These are phyloP conservation scores for Centroberyx gerrardi DNA, from an alignment of 2,797 vertebrate species.

Conservation along the genomic window DNA sequence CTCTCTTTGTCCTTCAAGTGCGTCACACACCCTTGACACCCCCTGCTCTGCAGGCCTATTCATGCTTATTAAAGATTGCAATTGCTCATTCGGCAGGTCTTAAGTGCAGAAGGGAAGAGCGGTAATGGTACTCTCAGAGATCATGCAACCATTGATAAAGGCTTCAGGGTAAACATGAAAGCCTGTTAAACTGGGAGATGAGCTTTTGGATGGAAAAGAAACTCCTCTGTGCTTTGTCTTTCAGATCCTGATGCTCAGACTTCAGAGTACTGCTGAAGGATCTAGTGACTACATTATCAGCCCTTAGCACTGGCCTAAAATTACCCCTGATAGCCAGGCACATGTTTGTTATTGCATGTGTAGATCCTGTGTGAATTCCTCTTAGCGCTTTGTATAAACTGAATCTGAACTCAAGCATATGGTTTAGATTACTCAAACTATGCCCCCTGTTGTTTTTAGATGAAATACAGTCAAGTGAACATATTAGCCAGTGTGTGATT, in stretches of 20 bases:
- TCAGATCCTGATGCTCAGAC: conserved; percentile 31
- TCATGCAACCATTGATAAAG: conserved; percentile 17
- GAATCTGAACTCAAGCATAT: conserved; percentile 56
- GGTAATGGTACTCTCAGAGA: conserved; percentile 61
- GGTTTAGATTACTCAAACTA: conserved; percentile 64
- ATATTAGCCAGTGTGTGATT: conserved; percentile 45
- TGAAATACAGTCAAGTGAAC: conserved; percentile 54
- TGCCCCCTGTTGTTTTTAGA: conserved; percentile 63
- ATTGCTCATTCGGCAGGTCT: conserved; percentile 67
- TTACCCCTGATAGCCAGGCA: conserved; percentile 51
- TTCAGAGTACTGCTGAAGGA: conserved; percentile 34
- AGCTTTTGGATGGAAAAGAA: conserved; percentile 68
- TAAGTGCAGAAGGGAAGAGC: conserved; percentile 58
- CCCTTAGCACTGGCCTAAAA: conserved; percentile 58
- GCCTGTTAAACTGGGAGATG: conserved; percentile 70
- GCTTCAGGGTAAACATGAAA: conserved; percentile 19
- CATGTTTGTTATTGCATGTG: conserved; percentile 63
- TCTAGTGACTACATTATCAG: conserved; percentile 41
- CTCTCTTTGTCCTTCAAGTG: conserved; percentile 61
- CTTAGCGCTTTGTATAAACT: conserved; percentile 50
- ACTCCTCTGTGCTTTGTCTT: conserved; percentile 44
- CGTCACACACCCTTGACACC: conserved; percentile 48
- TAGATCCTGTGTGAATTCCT: conserved; percentile 58
- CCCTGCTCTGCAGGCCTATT: conserved; percentile 67
- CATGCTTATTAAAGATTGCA: conserved; percentile 74